A percentile compares a stretch with the other conserved stretches of the same genome.
Conservation (phyloP, 2,113 vertebrate species). For the Thalassoma bifasciatum region DNA sequence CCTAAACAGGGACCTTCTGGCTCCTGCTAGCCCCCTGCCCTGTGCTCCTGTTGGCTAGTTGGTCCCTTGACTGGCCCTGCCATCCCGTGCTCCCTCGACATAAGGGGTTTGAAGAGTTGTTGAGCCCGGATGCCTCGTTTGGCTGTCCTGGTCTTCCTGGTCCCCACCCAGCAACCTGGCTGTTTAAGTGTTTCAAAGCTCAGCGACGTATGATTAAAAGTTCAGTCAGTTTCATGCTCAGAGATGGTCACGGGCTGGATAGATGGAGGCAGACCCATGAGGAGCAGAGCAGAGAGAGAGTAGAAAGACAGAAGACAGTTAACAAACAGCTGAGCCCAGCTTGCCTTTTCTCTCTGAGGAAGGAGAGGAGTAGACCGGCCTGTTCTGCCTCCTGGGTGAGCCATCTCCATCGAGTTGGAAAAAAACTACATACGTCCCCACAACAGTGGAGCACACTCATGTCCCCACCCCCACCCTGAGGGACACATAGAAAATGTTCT, state of each 20-base stretch:
- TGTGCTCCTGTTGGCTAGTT: slow-evolving; percentile 55
- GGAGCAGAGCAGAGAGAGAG: slow-evolving; percentile 34
- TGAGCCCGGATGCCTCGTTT: slow-evolving; percentile 30
- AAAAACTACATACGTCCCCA: slow-evolving; percentile 51
- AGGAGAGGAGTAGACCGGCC: slow-evolving; percentile 50
- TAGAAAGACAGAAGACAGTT: slow-evolving; percentile 58
- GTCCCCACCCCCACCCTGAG: slow-evolving; percentile 39
- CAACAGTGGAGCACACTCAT: slow-evolving; percentile 26
- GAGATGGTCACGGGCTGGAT: slow-evolving; percentile 18
- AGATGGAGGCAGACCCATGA: slow-evolving; percentile 42
- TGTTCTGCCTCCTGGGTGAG: slow-evolving; percentile 45
- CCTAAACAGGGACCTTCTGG: slow-evolving; percentile 36
- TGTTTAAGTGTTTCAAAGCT: slow-evolving; percentile 57
- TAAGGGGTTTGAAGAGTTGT: slow-evolving; percentile 64
- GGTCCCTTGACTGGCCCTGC: slow-evolving; percentile 38
- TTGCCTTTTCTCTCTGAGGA: slow-evolving; percentile 56
- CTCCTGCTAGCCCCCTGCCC: slow-evolving; percentile 26
- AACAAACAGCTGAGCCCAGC: slow-evolving; percentile 75
- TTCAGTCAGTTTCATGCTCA: slow-evolving; percentile 29
- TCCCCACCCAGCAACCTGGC: slow-evolving; percentile 64
- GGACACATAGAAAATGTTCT: slow-evolving; percentile 38
- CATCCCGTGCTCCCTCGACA: slow-evolving; percentile 31
- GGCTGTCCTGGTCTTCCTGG: slow-evolving; percentile 48
- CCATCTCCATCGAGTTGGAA: slow-evolving; percentile 71
- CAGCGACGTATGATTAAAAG: slow-evolving; percentile 51